phyloP scores from a whole-genome alignment of 2,113 vertebrate genomes.

The Strigops habroptila region DNA sequence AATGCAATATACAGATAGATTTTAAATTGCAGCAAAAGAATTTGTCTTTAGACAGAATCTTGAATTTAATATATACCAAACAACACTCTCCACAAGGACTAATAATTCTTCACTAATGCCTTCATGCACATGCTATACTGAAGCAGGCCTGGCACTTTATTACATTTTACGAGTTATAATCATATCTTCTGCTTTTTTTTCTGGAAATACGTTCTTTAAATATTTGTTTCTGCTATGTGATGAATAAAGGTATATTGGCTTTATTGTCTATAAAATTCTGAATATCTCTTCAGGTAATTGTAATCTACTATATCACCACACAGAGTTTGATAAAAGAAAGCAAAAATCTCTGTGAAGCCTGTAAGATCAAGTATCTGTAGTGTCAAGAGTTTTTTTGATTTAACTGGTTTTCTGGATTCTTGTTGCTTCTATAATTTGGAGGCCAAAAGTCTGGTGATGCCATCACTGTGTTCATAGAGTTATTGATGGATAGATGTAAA shows the following conservation, averaged over 20 bases:
- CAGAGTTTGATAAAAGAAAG: not conserved
- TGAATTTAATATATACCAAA: not conserved
- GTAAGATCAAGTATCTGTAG: not conserved
- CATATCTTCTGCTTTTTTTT: not conserved
- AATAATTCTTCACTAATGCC: constrained; percentile 1
- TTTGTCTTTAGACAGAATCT: not conserved
- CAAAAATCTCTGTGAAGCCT: not conserved
- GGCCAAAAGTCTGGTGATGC: not conserved
- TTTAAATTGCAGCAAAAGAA: not conserved
- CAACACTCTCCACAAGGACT: not conserved
- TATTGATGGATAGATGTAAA: not conserved
- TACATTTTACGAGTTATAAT: not conserved
- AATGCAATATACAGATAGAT: not conserved
- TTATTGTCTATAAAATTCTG: not conserved
- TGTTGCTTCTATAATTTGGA: not conserved
- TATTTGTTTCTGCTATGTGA: not conserved
- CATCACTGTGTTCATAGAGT: not conserved
- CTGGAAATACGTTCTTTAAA: not conserved
- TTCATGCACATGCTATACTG: not conserved
- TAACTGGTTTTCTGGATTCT: not conserved
- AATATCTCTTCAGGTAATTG: not conserved
- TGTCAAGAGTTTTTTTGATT: not conserved
- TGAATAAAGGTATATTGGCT: not conserved
- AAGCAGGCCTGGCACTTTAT: not conserved
- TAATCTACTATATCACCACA: not conserved